Conservation (phyloP, 2,888 invertebrate genomes). For the Cenopis cana region DNA sequence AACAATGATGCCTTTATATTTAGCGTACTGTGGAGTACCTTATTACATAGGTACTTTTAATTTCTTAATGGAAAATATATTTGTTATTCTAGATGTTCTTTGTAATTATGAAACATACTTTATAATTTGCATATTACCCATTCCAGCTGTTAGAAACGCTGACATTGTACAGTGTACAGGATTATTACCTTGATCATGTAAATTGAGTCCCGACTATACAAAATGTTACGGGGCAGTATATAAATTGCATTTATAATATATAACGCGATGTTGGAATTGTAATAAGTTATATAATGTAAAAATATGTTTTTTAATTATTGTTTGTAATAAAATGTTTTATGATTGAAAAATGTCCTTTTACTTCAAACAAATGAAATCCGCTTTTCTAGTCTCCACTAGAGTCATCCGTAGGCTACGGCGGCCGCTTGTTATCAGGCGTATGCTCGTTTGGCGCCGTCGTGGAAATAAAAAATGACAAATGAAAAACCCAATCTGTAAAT, state of each 20-base stretch:
- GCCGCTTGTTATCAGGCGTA: too few species aligned
- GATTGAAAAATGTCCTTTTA: conserved; percentile 52
- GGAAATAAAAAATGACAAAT: background rate
- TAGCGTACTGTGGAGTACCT: conserved; percentile 30
- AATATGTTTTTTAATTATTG: conserved; percentile 81
- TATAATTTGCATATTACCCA: conserved; percentile 47
- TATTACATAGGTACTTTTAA: conserved; percentile 22
- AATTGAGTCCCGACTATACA: conserved; percentile 41
- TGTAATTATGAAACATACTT: conserved; percentile 42
- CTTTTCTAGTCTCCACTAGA: too few species aligned
- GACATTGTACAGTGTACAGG: conserved; percentile 38
- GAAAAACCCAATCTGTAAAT: conserved; percentile 48
- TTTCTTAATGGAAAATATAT: conserved; percentile 22
- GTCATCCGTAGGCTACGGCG: too few species aligned
- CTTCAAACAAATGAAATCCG: too few species aligned
- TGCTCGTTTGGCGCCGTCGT: too few species aligned
- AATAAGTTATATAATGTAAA: conserved; percentile 69
- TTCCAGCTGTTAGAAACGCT: conserved; percentile 50
- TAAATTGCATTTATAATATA: conserved; percentile 75
- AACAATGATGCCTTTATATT: conserved; percentile 26
- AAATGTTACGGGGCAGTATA: conserved; percentile 54
- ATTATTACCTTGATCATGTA: conserved; percentile 27
- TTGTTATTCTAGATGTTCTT: conserved; percentile 41
- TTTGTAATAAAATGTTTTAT: conserved; percentile 83
- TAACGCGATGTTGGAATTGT: conserved; percentile 77